These are phyloP conservation scores for Mus pahari DNA, from an alignment of 2,113 vertebrate species.

Conservation along the genomic window DNA sequence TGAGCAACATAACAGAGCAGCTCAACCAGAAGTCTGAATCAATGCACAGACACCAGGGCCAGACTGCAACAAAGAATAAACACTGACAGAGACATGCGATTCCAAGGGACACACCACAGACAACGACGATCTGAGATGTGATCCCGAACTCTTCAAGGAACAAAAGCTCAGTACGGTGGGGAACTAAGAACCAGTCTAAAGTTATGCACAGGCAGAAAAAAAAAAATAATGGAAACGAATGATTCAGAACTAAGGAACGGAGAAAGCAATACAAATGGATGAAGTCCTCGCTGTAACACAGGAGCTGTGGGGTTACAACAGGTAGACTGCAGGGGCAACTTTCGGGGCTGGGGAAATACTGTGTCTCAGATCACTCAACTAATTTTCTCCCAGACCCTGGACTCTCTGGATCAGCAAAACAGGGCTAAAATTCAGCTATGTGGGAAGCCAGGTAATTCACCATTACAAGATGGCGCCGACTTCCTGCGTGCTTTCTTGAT, in stretches of 20 bases:
- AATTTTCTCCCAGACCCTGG: neutral
- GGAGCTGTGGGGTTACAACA: accelerated
- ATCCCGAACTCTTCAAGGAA: neutral
- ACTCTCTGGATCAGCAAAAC: neutral
- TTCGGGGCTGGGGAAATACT: neutral
- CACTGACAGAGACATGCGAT: neutral
- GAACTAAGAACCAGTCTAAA: neutral
- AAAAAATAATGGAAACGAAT: neutral
- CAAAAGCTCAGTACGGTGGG: accelerated
- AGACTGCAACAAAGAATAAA: neutral
- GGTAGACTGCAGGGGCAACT: no score
- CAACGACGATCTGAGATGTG: neutral
- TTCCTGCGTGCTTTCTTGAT: no score
- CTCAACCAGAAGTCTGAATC: neutral
- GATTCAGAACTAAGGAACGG: neutral
- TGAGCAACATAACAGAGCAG: neutral
- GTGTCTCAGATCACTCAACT: neutral
- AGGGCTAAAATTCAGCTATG: neutral
- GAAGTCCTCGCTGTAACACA: neutral
- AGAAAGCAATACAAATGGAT: accelerated
- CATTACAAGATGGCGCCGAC: no score
- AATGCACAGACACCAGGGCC: neutral
- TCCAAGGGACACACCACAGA: neutral
- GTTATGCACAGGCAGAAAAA: neutral
- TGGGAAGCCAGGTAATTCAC: no score